Percentiles rank a stretch among this genome's conserved stretches.
phyloP scores from a whole-genome alignment of 2,888 invertebrate species.

The Synergus laeviventris region DNA sequence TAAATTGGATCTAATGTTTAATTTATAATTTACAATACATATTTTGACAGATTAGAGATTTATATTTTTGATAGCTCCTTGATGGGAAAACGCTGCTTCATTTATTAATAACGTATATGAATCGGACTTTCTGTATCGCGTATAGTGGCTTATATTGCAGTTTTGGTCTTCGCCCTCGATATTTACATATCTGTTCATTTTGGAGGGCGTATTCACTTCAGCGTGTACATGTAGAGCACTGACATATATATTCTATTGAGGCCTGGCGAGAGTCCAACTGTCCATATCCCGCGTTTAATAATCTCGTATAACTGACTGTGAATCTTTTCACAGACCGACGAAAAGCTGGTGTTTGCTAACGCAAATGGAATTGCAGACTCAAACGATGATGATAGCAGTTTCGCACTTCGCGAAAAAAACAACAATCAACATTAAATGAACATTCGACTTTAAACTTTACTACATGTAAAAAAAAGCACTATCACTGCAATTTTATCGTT shows the following conservation, averaged over 20 bases:
- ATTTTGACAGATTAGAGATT: too few relatives aligned
- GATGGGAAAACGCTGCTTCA: neutral
- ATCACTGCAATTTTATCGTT: neutral
- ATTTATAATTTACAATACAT: too few relatives aligned
- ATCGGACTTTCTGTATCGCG: neutral
- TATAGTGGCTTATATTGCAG: constrained; percentile 7
- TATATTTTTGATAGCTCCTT: neutral
- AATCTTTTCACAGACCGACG: constrained; percentile 49
- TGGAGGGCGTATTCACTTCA: constrained; percentile 28
- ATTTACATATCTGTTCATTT: constrained; percentile 40
- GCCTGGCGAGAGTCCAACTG: constrained; percentile 55
- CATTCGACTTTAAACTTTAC: neutral
- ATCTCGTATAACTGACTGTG: constrained; percentile 54
- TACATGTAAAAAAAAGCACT: neutral
- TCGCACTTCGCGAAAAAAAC: constrained; percentile 15
- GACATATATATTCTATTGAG: constrained; percentile 41
- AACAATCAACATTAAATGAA: neutral
- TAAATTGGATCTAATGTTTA: too few relatives aligned
- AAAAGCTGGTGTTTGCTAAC: constrained; percentile 40
- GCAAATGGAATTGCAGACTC: constrained; percentile 25
- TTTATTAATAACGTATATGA: neutral
- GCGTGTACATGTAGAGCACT: constrained; percentile 29
- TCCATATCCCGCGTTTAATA: constrained; percentile 57
- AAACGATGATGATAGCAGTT: constrained; percentile 6
- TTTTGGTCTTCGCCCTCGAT: constrained; percentile 33